Conservation (phyloP, 2,888 invertebrate species). For the Amiota mariae region DNA sequence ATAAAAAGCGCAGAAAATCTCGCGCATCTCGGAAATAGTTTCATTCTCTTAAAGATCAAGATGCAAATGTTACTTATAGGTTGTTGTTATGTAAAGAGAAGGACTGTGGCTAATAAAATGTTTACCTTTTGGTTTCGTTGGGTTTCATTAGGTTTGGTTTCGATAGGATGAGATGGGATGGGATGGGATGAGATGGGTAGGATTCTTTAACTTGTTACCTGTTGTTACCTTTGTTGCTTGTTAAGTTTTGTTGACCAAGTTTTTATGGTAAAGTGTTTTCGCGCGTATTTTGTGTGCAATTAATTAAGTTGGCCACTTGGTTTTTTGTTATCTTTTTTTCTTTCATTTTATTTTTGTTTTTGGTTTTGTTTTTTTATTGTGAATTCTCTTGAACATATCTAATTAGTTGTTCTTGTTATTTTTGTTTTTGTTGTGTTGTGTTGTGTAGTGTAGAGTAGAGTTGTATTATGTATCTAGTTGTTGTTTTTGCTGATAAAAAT, state of each 20-base stretch:
- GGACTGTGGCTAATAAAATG: constrained; percentile 15
- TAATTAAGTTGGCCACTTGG: constrained; percentile 52
- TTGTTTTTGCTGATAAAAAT: constrained; percentile 55
- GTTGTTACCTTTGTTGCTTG: neutral
- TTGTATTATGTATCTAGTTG: neutral
- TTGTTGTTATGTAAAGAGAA: neutral
- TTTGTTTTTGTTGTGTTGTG: constrained; percentile 11
- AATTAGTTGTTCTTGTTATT: constrained; percentile 67
- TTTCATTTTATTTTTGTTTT: constrained; percentile 61
- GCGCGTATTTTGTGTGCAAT: constrained; percentile 58
- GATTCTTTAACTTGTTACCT: neutral
- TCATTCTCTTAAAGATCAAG: constrained; percentile 30
- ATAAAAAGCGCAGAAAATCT: neutral
- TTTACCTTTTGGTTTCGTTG: neutral
- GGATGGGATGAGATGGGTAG: too few species aligned
- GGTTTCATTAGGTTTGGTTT: neutral
- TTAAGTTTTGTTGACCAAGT: neutral
- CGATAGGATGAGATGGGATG: too few species aligned
- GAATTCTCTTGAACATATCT: constrained; percentile 71
- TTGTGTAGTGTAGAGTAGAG: too few species aligned
- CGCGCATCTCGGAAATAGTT: constrained; percentile 19
- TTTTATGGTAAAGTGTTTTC: neutral
- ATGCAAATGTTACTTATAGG: constrained; percentile 7
- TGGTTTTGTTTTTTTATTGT: constrained; percentile 51
- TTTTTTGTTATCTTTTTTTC: constrained; percentile 35